phyloP scores from a whole-genome alignment of 2,113 vertebrate species.

The Chitala chitala region DNA sequence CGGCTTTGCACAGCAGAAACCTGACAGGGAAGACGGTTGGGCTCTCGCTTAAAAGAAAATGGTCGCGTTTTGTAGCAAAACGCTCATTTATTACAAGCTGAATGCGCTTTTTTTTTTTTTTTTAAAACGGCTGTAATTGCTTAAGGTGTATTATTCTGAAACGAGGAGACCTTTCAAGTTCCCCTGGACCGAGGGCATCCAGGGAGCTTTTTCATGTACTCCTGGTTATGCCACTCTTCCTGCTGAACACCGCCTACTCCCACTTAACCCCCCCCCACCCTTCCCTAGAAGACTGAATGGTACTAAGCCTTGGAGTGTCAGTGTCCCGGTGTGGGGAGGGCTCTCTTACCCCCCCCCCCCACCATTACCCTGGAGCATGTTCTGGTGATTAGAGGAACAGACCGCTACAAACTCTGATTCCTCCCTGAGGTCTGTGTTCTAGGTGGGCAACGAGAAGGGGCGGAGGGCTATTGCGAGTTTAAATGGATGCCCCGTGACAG shows the following conservation, averaged over 20 bases:
- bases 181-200: background rate
- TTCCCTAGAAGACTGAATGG: too few relatives aligned
- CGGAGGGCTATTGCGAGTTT: background rate
- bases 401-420: slow-evolving; percentile 1
- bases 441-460: background rate
- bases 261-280: too few relatives aligned
- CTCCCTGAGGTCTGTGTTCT: background rate
- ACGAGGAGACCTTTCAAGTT: background rate
- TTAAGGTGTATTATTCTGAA: too few relatives aligned
- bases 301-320: too few relatives aligned
- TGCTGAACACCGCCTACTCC: too few relatives aligned
- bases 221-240: background rate
- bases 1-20: background rate
- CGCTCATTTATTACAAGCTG: too few relatives aligned
- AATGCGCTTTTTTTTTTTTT: too few relatives aligned
- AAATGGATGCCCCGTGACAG: background rate
- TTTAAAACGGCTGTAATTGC: too few relatives aligned
- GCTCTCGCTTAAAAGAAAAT: background rate
- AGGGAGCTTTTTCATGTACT: background rate
- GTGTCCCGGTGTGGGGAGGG: too few relatives aligned
- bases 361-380: background rate
- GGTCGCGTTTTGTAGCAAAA: background rate
- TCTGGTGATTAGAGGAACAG: background rate
- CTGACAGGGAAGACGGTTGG: background rate
- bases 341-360: background rate